phyloP scores from a whole-genome alignment of 2,888 invertebrate genomes.

The Epiblema foenella region DNA sequence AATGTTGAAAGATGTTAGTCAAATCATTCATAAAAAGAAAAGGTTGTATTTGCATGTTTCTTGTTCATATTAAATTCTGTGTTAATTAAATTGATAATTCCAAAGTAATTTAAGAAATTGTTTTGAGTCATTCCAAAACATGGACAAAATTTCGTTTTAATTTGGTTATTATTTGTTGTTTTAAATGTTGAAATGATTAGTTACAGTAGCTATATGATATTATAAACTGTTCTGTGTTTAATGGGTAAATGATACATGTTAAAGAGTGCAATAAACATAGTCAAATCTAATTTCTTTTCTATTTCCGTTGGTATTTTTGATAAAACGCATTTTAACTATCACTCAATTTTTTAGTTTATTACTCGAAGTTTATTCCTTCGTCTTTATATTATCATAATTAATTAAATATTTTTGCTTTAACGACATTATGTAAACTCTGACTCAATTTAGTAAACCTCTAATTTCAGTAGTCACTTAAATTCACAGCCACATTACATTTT shows the following conservation, averaged over 20 bases:
- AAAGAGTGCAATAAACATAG: slow-evolving; percentile 65
- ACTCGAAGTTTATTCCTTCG: background rate
- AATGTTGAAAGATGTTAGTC: slow-evolving; percentile 2
- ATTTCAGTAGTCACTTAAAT: slow-evolving; percentile 44
- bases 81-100: background rate
- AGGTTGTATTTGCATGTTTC: background rate
- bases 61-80: background rate
- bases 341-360: background rate
- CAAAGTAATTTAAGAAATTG: too few relatives aligned
- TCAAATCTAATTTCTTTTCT: slow-evolving; percentile 45
- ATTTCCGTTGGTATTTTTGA: background rate
- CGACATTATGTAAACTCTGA: background rate
- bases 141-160: background rate
- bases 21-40: background rate
- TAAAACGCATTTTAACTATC: background rate
- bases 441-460: background rate
- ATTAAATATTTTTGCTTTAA: background rate
- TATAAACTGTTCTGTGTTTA: slow-evolving; percentile 49
- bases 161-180: too few relatives aligned
- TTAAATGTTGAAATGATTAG: background rate
- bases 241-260: slow-evolving; percentile 68
- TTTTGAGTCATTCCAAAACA: background rate
- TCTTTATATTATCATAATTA: background rate
- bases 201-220: slow-evolving; percentile 16
- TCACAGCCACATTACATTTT: slow-evolving; percentile 61